Percentiles rank a stretch among this genome's conserved stretches.
These are phyloP conservation scores for Papilio demoleus DNA, from an alignment of 2,888 invertebrate species.

Conservation along the genomic window DNA sequence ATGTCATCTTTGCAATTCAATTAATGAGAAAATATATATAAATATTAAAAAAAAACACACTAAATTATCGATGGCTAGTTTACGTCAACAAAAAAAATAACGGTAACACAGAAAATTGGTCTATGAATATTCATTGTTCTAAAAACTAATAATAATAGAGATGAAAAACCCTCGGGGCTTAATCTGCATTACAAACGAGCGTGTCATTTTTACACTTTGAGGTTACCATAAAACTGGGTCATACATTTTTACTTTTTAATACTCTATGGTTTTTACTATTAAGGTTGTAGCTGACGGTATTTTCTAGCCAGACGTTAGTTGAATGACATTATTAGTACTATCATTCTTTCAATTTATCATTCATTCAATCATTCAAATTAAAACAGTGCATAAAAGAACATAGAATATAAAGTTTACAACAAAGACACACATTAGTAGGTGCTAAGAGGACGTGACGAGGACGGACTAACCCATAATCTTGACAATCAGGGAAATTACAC, in stretches of 20 bases:
- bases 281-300: too few species aligned
- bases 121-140: conserved; percentile 38
- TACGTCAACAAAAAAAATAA: not conserved
- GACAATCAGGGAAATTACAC: conserved; percentile 45
- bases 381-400: too few species aligned
- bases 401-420: not conserved
- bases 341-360: too few species aligned
- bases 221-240: not conserved
- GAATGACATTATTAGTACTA: too few species aligned
- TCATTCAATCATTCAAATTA: too few species aligned
- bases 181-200: conserved; percentile 33
- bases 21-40: too few species aligned
- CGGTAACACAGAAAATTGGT: conserved; percentile 16
- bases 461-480: conserved; percentile 31
- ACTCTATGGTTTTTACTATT: not conserved
- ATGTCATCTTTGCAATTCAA: too few species aligned
- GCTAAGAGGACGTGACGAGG: not conserved
- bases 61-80: not conserved
- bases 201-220: conserved; percentile 25
- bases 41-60: too few species aligned
- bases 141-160: conserved; percentile 36
- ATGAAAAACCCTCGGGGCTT: conserved; percentile 32
- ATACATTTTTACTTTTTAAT: not conserved
- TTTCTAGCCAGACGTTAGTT: not conserved
- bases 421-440: not conserved